A percentile compares a stretch with the other conserved stretches of the same genome.
Evolutionary conservation across 2,113 vertebrate species (phyloP).

Genomic region (Aix galericulata): DNA sequence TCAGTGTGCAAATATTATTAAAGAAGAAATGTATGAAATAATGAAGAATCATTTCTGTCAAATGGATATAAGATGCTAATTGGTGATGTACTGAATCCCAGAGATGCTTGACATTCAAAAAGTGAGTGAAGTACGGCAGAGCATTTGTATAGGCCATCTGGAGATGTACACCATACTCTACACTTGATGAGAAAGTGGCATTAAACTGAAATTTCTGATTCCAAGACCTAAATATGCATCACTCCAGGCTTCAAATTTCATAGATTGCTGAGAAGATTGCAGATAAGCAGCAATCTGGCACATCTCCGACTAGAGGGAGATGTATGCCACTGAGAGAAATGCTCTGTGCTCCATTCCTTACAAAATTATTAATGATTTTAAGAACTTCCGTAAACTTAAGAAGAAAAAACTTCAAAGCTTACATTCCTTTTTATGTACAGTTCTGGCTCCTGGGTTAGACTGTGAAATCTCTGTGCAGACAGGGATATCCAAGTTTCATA

Average conservation of each 20-base stretch:
- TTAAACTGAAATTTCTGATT: constrained; percentile 76
- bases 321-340: not conserved
- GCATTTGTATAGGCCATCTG: constrained; percentile 85
- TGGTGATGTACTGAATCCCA: constrained; percentile 81
- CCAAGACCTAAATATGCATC: constrained; percentile 76
- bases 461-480: not conserved
- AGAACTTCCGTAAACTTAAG: constrained; percentile 3
- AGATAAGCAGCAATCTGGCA: constrained; percentile 56
- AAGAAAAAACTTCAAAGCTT: not conserved
- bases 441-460: not conserved
- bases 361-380: constrained; percentile 45
- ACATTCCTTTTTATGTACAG: not conserved
- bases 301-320: not conserved
- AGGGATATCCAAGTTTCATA: not conserved
- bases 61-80: constrained; percentile 82
- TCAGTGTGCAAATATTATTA: constrained; percentile 68
- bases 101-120: constrained; percentile 84
- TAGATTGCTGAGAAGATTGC: constrained; percentile 44
- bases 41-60: constrained; percentile 72
- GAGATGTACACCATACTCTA: constrained; percentile 73
- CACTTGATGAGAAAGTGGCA: constrained; percentile 76
- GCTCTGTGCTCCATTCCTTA: constrained; percentile 6
- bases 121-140: constrained; percentile 79
- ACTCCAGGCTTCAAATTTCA: constrained; percentile 60
- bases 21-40: constrained; percentile 67